Evolutionary conservation across 2,113 vertebrate species (phyloP).

Genomic region (Acinonyx jubatus): DNA sequence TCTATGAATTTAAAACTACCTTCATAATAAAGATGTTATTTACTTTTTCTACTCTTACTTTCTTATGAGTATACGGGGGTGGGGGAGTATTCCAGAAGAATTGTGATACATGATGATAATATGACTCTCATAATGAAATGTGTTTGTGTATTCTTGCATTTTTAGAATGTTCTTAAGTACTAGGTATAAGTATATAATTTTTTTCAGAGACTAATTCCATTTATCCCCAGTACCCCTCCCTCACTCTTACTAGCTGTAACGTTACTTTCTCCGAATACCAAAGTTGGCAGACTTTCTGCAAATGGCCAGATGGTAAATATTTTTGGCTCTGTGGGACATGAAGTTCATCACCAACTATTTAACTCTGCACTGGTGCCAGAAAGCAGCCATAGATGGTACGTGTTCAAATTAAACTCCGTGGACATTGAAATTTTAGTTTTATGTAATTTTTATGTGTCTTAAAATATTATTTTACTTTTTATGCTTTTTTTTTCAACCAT

Average conservation of each 20-base stretch:
- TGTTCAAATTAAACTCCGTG: not conserved
- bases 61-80: not conserved
- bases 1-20: not conserved
- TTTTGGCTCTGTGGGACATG: not conserved
- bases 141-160: not conserved
- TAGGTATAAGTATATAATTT: not conserved
- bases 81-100: not conserved
- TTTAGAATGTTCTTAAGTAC: not conserved
- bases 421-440: not conserved
- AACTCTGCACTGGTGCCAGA: not conserved
- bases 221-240: not conserved
- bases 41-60: not conserved
- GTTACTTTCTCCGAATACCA: not conserved
- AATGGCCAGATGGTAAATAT: not conserved
- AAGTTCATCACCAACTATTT: not conserved
- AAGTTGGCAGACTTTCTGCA: not conserved
- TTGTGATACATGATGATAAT: not conserved
- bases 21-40: not conserved
- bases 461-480: not conserved
- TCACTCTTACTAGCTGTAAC: not conserved
- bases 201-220: not conserved
- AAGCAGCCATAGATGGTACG: not conserved
- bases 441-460: not conserved
- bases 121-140: not conserved
- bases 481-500: not conserved